phyloP scores from a whole-genome alignment of 2,888 invertebrate genomes.

The Drosophila eohydei region DNA sequence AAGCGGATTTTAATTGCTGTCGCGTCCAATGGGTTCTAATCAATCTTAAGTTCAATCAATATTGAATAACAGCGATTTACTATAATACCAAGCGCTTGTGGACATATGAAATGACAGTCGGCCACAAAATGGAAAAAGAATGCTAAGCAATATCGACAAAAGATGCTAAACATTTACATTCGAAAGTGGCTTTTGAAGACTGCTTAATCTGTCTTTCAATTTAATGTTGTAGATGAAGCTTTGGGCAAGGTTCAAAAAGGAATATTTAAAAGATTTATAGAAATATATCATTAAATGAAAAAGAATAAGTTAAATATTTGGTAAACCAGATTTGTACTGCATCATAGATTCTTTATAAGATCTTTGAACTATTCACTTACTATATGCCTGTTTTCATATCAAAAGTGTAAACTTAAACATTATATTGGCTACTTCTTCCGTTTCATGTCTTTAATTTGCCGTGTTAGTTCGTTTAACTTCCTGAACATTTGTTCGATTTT shows the following conservation, averaged over 20 bases:
- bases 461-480: slow-evolving; percentile 36
- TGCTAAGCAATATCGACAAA: neutral
- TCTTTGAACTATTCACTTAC: neutral
- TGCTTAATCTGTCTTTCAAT: neutral
- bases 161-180: neutral
- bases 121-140: neutral
- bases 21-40: slow-evolving; percentile 63
- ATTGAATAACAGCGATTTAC: slow-evolving; percentile 44
- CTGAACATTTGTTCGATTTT: slow-evolving; percentile 17
- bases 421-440: slow-evolving; percentile 18
- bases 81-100: slow-evolving; percentile 8
- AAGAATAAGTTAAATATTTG: neutral
- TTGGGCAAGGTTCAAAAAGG: neutral
- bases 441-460: slow-evolving; percentile 38
- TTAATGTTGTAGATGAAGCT: neutral
- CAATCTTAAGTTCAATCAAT: slow-evolving; percentile 43
- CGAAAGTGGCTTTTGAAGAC: slow-evolving; percentile 1
- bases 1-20: slow-evolving; percentile 76
- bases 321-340: neutral
- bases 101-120: slow-evolving; percentile 19
- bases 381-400: neutral
- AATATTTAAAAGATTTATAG: neutral
- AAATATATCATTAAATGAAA: neutral
- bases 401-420: neutral
- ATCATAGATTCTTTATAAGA: neutral